Percentiles rank a stretch among this genome's conserved stretches.
Evolutionary conservation across 2,113 vertebrate species (phyloP).

Genomic region (Mobula birostris): DNA sequence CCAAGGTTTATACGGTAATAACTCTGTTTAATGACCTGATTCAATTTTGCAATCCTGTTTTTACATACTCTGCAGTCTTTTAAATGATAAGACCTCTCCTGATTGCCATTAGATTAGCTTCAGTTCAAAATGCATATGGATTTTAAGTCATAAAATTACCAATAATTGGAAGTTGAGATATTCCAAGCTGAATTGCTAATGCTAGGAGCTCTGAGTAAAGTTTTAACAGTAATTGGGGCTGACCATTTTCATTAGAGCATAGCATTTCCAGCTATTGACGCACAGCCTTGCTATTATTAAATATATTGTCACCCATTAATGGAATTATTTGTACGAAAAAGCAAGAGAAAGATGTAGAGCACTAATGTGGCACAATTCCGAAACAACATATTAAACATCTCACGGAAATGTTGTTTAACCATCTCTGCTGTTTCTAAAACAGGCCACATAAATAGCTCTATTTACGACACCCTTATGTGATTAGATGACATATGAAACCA

Average conservation of each 20-base stretch:
- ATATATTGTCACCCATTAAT: neutral
- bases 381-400: neutral
- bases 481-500: neutral
- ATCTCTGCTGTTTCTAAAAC: neutral
- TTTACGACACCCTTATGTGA: neutral
- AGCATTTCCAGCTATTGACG: neutral
- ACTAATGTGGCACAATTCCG: neutral
- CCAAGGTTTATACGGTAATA: neutral
- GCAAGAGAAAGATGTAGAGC: neutral
- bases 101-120: conserved; percentile 23
- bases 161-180: neutral
- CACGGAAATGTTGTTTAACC: neutral
- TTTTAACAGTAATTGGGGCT: neutral
- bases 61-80: neutral
- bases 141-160: conserved; percentile 15
- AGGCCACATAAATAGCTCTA: neutral
- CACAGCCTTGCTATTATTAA: neutral
- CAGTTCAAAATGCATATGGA: conserved; percentile 3
- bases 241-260: conserved; percentile 1
- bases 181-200: neutral
- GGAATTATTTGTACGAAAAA: neutral
- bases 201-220: neutral
- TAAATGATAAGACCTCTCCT: conserved; percentile 9
- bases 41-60: conserved; percentile 32
- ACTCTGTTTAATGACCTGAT: conserved; percentile 17